A percentile compares a stretch with the other conserved stretches of the same genome.
Evolutionary conservation across 2,797 vertebrate genomes (phyloP).

Genomic region (Pseudomugil tenellus): DNA sequence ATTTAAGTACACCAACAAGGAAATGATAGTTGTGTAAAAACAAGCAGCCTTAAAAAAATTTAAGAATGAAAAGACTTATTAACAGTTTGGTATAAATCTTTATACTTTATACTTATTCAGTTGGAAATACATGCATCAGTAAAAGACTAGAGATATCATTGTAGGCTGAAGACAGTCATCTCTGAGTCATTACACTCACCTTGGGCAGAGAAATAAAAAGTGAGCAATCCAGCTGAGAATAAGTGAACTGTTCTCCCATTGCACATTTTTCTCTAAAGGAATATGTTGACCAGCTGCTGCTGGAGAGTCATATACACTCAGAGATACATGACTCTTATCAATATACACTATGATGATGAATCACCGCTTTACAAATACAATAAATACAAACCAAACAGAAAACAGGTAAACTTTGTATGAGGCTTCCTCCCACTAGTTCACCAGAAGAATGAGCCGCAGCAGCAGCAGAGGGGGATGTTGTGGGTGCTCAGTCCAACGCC

Average conservation of each 20-base stretch:
- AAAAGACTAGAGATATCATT: background rate
- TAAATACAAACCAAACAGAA: background rate
- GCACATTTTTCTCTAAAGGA: constrained; percentile 19
- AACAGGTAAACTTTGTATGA: background rate
- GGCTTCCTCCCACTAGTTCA: constrained; percentile 27
- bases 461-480: constrained; percentile 4
- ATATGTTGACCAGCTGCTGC: constrained; percentile 2
- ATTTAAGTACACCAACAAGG: background rate
- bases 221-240: background rate
- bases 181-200: constrained; percentile 12
- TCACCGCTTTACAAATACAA: background rate
- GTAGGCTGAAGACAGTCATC: background rate
- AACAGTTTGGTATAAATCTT: background rate
- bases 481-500: constrained; percentile 24
- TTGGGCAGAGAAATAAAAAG: constrained; percentile 1
- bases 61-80: background rate
- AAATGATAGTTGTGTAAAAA: background rate
- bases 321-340: background rate
- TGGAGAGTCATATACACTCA: background rate
- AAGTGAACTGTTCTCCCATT: constrained; percentile 9
- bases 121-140: background rate
- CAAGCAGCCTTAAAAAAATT: background rate
- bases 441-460: constrained; percentile 17
- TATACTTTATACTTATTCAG: background rate
- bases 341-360: background rate